Conservation (phyloP, 2,113 vertebrate species). For the Recurvirostra avosetta region DNA sequence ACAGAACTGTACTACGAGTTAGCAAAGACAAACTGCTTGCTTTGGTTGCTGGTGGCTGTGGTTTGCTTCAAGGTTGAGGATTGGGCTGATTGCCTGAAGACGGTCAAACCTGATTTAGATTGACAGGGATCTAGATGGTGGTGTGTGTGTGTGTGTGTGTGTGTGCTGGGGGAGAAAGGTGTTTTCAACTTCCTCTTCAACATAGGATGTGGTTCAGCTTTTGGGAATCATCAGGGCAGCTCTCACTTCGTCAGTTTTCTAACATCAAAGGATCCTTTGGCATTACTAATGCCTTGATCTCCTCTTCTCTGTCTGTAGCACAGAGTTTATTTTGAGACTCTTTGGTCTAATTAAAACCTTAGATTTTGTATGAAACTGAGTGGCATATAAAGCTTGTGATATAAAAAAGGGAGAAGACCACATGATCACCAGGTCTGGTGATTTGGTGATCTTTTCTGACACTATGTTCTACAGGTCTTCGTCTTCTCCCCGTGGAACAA, state of each 20-base stretch:
- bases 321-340: background rate
- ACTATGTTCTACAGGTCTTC: background rate
- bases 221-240: constrained; percentile 28
- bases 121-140: background rate
- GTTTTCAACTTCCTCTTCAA: constrained; percentile 20
- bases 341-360: constrained; percentile 53
- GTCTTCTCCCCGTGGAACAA: background rate
- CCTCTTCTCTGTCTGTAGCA: constrained; percentile 5
- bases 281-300: constrained; percentile 48
- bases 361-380: background rate
- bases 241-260: constrained; percentile 44
- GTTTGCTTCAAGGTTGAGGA: background rate
- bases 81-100: background rate
- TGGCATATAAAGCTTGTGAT: background rate
- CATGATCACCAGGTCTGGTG: background rate
- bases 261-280: constrained; percentile 36
- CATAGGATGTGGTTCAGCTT: constrained; percentile 15
- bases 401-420: background rate
- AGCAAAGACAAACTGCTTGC: background rate
- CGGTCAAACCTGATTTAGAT: background rate
- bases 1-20: background rate
- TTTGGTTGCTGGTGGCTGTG: background rate
- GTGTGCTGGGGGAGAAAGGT: background rate
- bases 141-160: no score
- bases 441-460: background rate